Base-by-base conservation (phyloP, 2,113 vertebrate genomes). In the Neolamprologus falcicula region DNA sequence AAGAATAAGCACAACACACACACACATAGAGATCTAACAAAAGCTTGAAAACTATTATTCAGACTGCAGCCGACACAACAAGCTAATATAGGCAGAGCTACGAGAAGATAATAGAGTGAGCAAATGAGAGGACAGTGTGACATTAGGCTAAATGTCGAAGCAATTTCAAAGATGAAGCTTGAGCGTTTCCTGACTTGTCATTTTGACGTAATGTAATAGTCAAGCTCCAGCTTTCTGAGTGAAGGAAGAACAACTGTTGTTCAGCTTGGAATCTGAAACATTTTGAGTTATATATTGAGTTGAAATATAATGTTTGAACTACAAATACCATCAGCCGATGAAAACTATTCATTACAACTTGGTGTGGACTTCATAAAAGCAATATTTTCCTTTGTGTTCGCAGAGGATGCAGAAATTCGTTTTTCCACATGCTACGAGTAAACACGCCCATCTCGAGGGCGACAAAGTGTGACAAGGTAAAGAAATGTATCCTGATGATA, bases 11-110 rank as follows among this genome's bases (percentile, higher is more conserved):
- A 66, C 42, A 50, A 31, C 16, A 50, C 82, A 83, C 82, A 85
- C 26, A 95, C 85, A 90, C 35, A 35, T 4, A 40, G 92, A 90
- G 94, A 95, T 90, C 96, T 94, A 87, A 93, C 97, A 96, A 97
- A 96, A 93, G 95, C 93, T 50, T 28, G 14, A 86, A 21, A 31
- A 26, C 4, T 7, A 66, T 66, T 50, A 84, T 66, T 35, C 66
- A 54, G 17, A 55, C 42, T 5, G 66, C 50, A 66, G 76, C 37
- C 19, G 19, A 80, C 50, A 66, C 47, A 55, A 79, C 40, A 57
- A 68, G 50, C n/a, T n/a, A 66, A 53, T 26, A 73, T 3, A 57
- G 11, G 31, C 40, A 80, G 11, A 63, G 53, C 12, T 40, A 45
- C 47, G 35, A 37, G 52, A 16, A 79, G 11, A 52, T 7, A 35